Evolutionary conservation across 2,113 vertebrate species (phyloP).

Genomic region (Zootoca vivipara): DNA sequence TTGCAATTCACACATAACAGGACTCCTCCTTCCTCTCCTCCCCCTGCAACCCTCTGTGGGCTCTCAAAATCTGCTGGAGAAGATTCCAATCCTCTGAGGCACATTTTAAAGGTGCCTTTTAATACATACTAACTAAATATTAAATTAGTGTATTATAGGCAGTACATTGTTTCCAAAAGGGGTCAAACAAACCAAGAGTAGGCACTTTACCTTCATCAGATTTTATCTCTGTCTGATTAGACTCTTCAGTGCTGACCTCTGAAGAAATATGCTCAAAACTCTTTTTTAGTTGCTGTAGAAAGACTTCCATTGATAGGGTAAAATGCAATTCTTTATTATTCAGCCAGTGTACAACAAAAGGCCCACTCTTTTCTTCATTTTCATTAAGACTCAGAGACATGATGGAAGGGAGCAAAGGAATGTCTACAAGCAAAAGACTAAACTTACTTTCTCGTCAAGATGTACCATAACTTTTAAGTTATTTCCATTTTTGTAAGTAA

Average conservation of each 20-base stretch:
- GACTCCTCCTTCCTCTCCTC: too few relatives aligned
- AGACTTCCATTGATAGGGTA: constrained; percentile 95
- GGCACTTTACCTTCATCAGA: constrained; percentile 83
- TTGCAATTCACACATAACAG: too few relatives aligned
- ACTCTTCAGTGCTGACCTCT: constrained; percentile 76
- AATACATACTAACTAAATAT: background rate
- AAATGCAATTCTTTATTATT: constrained; percentile 98
- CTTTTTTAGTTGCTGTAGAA: constrained; percentile 89
- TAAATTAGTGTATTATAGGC: background rate
- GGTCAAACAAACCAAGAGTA: background rate
- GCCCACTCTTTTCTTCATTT: constrained; percentile 88
- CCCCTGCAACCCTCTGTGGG: too few relatives aligned
- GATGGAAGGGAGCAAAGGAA: constrained; percentile 96
- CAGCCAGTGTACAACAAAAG: constrained; percentile 96
- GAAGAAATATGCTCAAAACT: constrained; percentile 85
- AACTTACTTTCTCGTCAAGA: constrained; percentile 25
- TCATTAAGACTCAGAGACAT: constrained; percentile 87
- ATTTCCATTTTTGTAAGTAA: background rate
- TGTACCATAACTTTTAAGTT: background rate
- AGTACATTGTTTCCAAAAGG: background rate
- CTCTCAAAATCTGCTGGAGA: too few relatives aligned
- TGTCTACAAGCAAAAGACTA: constrained; percentile 78
- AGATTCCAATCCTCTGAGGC: too few relatives aligned
- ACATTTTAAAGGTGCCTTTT: background rate
- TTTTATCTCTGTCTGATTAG: constrained; percentile 70